Base-by-base conservation (phyloP, 2,888 invertebrate species). In the Caenorhabditis becei region DNA sequence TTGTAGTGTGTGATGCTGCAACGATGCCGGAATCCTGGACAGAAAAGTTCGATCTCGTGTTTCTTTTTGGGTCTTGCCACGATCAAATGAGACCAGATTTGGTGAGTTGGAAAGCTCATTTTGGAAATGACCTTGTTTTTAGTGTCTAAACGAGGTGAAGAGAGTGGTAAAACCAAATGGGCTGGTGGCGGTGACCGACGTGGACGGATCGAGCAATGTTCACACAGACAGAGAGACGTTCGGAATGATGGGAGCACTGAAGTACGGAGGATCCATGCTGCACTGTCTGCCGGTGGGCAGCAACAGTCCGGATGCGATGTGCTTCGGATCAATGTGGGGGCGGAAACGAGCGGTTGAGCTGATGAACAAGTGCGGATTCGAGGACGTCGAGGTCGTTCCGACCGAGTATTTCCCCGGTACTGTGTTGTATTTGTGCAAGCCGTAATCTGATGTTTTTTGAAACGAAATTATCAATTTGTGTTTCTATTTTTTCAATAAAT, bases 21-120 rank as follows among this genome's bases (percentile, higher is more conserved):
- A 59, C 77, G 8, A 63, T 88, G 82, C 71, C 71, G n/a, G 77
- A 67, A 3, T 61, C 70, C 10, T 88, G 86, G 86, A 80, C 59
- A 0, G 70, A 84, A 32, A 77, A 65, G 5, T 88, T 86, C 56
- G 88, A 88, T 58, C 44, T 86, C n/a, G 85, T 88, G 4, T 51
- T 84, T 37, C 85, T 88, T 18, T 88, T 88, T 58, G 88, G 88
- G 51, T 86, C 88, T 3, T 88, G 88, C 49, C 88, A 88, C 65
- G 88, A 88, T 80, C 88, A 88, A 51, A 83, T 75, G 56, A 62
- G 88, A 10, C 88, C 88, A 0, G 88, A 88, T 78, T 59, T 88
- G 83, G 87, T 86, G 49, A 41, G 70, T 5, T 26, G 3, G 14
- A 35, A 11, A 24, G n/a, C 4, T 14, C 32, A 41, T 10, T 23